Evolutionary conservation across 2,113 vertebrate genomes (phyloP), one percentile per base, ranked within the genome.

Genomic region (Porphyrio hochstetteri): DNA sequence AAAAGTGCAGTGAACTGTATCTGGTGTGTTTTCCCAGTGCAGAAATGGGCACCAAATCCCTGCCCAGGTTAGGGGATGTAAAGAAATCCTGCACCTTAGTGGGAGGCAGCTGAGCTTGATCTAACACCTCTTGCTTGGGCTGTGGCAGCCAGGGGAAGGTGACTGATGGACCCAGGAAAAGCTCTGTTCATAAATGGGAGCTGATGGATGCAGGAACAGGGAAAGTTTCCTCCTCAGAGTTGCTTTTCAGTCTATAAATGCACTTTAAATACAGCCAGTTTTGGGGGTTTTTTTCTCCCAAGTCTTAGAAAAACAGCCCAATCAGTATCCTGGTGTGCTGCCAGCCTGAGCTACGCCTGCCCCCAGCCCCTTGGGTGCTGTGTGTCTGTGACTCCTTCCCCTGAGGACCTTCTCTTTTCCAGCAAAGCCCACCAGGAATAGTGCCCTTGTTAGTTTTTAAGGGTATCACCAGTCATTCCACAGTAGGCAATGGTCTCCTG

Each of bases 181-280:
- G 31, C 29, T 52, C 1, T 1, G 21, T 40, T 42, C 1, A 1
- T 25, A 55, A 71, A 55, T 6, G 70, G 85, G 64, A 3, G 5
- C 75, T 38, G 60, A 15, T 9, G 76, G 86, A 52, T 14, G 83
- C 69, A 79, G 93, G 80, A 95, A 82, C 15, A 60, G 52, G 61
- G 52, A 74, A 77, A 53, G 52, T 57, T 93, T 93, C 68, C 60
- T 92, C 61, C 69, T 78, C 56, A 1, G 13, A 91, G 76, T 92
- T 74, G 74, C 81, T 95, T 95, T 95, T 88, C 91, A 95, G 78
- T 82, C 44, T 92, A 48, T 72, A 65, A 91, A 91, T 57, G 95
- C 94, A 95, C 93, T 97, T 95, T 95, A 96, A 93, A 82, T n/a
- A 82, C 16, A 13, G 5, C 44, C 44, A 46, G 44, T 46, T 46